A percentile compares a stretch with the other conserved stretches of the same genome.
These are phyloP conservation scores for Drosophila maculinotata DNA, from an alignment of 2,888 invertebrate genomes.

Conservation along the genomic window DNA sequence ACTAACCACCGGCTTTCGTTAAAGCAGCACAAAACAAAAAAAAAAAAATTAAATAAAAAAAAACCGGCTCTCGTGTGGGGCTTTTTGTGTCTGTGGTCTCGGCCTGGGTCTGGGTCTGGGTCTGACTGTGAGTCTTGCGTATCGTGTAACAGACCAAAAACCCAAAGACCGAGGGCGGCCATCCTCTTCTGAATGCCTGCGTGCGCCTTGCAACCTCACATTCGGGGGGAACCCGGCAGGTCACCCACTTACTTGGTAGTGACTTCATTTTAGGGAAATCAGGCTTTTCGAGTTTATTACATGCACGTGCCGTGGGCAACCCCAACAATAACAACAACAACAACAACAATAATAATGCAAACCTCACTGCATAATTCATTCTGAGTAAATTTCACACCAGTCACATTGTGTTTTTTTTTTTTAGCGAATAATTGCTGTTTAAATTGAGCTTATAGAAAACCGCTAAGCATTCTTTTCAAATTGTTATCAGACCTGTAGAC, in stretches of 20 bases:
- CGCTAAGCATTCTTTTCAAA: neutral
- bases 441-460: neutral
- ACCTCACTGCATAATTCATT: too few relatives aligned
- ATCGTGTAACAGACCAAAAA: conserved; percentile 41
- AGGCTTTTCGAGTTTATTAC: conserved; percentile 33
- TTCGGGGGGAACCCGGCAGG: conserved; percentile 23
- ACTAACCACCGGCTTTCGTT: conserved; percentile 74
- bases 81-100: conserved; percentile 27
- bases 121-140: conserved; percentile 9
- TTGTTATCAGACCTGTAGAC: neutral
- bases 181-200: conserved; percentile 12
- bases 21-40: conserved; percentile 27
- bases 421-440: conserved; percentile 9
- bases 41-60: neutral
- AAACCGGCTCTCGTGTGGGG: conserved; percentile 56
- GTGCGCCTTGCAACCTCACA: too few relatives aligned
- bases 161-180: conserved; percentile 38
- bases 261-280: conserved; percentile 28
- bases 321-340: conserved; percentile 22
- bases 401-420: conserved; percentile 43
- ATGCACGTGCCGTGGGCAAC: conserved; percentile 28
- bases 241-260: neutral
- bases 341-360: too few relatives aligned
- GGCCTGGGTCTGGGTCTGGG: neutral
- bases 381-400: conserved; percentile 40